Evolutionary conservation across 2,888 invertebrate genomes (phyloP).

Genomic region (Xylocampa areola): DNA sequence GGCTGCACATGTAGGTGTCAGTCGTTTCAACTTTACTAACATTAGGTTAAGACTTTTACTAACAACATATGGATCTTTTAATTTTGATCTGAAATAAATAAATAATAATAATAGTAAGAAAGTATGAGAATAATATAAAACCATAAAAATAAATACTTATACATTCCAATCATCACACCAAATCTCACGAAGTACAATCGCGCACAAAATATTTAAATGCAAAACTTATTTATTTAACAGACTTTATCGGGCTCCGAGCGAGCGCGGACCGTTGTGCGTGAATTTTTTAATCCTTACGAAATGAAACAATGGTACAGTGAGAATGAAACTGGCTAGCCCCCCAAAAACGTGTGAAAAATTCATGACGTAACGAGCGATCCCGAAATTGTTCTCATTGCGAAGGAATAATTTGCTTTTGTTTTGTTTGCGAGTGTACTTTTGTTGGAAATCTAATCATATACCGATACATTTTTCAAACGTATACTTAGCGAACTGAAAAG

Average conservation of each 20-base stretch:
- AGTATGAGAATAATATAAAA: not conserved
- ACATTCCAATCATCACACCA: not conserved
- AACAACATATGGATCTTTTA: too few species aligned
- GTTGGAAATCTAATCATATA: too few species aligned
- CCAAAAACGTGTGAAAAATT: constrained; percentile 41
- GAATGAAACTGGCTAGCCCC: constrained; percentile 24
- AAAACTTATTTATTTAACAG: constrained; percentile 48
- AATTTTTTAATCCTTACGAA: constrained; percentile 57
- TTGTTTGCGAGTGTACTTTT: constrained; percentile 8
- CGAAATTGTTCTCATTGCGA: constrained; percentile 41
- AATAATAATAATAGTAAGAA: too few species aligned
- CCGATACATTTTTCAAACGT: not conserved
- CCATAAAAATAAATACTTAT: constrained; percentile 2
- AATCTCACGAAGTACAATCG: constrained; percentile 41
- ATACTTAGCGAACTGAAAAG: too few species aligned
- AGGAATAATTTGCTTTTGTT: constrained; percentile 13
- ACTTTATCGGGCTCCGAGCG: constrained; percentile 32
- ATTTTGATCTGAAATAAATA: too few species aligned
- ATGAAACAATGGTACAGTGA: constrained; percentile 47
- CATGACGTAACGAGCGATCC: constrained; percentile 21
- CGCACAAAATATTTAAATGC: constrained; percentile 43
- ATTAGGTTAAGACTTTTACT: too few species aligned
- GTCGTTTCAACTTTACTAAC: too few species aligned
- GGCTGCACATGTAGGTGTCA: too few species aligned
- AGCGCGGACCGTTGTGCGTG: constrained; percentile 31